A percentile compares a stretch with the other conserved stretches of the same genome.
These are phyloP conservation scores for Coenobita brevimanus DNA, from an alignment of 1,140 invertebrate species.

Conservation along the genomic window DNA sequence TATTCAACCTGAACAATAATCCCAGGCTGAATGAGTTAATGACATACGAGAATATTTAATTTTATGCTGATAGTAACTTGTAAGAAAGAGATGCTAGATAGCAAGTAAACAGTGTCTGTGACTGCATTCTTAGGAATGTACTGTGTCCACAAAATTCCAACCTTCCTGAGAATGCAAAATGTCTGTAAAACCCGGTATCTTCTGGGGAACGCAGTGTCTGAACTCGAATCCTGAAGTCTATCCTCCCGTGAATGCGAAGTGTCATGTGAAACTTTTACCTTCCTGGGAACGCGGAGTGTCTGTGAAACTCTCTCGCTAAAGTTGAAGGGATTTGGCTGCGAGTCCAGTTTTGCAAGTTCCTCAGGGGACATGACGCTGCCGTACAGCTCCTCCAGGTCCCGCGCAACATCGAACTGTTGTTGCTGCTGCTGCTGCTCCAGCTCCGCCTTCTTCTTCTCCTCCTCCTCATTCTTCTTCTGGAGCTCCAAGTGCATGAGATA, in stretches of 20 bases:
- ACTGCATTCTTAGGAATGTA: too few relatives aligned
- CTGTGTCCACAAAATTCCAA: too few relatives aligned
- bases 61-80: too few relatives aligned
- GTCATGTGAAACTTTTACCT: too few relatives aligned
- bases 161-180: too few relatives aligned
- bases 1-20: too few relatives aligned
- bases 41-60: too few relatives aligned
- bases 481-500: neutral
- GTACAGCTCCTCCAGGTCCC: constrained; percentile 36
- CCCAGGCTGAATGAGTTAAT: too few relatives aligned
- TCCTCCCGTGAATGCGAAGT: too few relatives aligned
- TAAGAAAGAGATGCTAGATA: neutral
- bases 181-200: too few relatives aligned
- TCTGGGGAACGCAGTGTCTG: neutral
- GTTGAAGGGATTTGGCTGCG: constrained; percentile 49
- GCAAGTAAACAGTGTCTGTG: neutral
- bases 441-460: neutral
- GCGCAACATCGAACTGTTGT: constrained; percentile 2
- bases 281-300: neutral
- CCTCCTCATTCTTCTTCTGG: neutral
- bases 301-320: constrained; percentile 55
- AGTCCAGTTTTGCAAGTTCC: constrained; percentile 34
- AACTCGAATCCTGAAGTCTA: neutral
- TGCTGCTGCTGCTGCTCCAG: neutral
- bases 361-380: constrained; percentile 32